Conservation (phyloP, 1,140 invertebrate species). For the Metaphire vulgaris region DNA sequence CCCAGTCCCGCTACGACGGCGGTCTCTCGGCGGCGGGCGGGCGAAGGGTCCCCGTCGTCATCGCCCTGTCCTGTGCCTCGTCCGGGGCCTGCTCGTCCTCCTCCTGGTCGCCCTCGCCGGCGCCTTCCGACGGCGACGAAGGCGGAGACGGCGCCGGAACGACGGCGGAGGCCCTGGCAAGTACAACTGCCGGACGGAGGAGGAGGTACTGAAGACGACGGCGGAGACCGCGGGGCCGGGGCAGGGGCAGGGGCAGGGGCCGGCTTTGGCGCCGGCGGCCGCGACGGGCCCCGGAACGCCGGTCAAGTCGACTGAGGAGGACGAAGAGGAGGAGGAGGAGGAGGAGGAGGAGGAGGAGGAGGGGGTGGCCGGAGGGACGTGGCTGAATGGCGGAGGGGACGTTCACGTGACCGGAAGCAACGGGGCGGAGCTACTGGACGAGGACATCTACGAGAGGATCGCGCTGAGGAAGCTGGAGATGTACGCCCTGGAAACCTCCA, state of each 20-base stretch:
- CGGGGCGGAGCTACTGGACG: not conserved
- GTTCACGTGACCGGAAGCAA: too few relatives aligned
- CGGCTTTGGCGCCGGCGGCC: too few relatives aligned
- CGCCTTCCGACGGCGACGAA: too few relatives aligned
- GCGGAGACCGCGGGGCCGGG: too few relatives aligned
- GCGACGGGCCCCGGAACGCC: too few relatives aligned
- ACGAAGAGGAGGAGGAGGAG: not conserved
- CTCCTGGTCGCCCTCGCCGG: not conserved
- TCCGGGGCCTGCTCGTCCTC: constrained; percentile 4
- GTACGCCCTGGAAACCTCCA: not conserved
- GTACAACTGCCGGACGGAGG: constrained; percentile 13
- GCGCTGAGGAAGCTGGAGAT: not conserved
- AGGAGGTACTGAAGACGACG: too few relatives aligned
- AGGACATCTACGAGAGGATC: not conserved
- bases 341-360: not conserved
- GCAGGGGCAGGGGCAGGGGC: too few relatives aligned
- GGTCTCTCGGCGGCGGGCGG: too few relatives aligned
- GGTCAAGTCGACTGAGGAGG: too few relatives aligned
- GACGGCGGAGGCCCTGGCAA: not conserved
- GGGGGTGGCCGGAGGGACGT: not conserved
- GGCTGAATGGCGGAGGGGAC: not conserved
- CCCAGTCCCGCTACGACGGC: not conserved
- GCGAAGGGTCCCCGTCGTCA: not conserved
- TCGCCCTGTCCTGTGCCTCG: not conserved
- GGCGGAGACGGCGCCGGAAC: too few relatives aligned